Evolutionary conservation across 2,113 vertebrate genomes (phyloP).

Genomic region (Leucopternis melanops): DNA sequence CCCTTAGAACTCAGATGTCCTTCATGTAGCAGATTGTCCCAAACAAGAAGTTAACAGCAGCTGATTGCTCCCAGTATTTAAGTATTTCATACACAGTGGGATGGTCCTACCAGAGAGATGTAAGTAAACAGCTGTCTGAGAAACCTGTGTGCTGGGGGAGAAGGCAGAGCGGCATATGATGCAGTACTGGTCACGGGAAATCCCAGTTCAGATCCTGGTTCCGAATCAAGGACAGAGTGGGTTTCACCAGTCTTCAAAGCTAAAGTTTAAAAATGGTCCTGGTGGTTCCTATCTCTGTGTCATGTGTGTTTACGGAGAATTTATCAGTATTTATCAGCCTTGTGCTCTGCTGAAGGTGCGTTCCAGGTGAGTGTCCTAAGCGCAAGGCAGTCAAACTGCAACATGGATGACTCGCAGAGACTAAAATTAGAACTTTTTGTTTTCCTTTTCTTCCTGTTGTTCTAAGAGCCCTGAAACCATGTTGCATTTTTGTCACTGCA

Average conservation of each 20-base stretch:
- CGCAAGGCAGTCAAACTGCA: neutral
- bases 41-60: neutral
- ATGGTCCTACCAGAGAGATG: neutral
- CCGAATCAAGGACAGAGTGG: fast-evolving
- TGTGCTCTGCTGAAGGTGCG: neutral
- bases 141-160: neutral
- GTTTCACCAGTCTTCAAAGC: neutral
- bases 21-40: neutral
- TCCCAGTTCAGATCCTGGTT: neutral
- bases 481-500: neutral
- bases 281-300: neutral
- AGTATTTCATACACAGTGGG: neutral
- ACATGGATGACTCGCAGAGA: neutral
- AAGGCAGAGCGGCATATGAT: neutral
- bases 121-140: neutral
- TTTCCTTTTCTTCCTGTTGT: neutral
- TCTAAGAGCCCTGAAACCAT: neutral
- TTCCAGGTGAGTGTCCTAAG: neutral
- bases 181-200: neutral
- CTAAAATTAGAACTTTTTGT: constrained; percentile 10
- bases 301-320: neutral
- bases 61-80: neutral
- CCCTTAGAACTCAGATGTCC: neutral
- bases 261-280: neutral
- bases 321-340: neutral